These are phyloP conservation scores for Peromyscus polionotus DNA, from an alignment of 2,113 vertebrate genomes.

Conservation along the genomic window DNA sequence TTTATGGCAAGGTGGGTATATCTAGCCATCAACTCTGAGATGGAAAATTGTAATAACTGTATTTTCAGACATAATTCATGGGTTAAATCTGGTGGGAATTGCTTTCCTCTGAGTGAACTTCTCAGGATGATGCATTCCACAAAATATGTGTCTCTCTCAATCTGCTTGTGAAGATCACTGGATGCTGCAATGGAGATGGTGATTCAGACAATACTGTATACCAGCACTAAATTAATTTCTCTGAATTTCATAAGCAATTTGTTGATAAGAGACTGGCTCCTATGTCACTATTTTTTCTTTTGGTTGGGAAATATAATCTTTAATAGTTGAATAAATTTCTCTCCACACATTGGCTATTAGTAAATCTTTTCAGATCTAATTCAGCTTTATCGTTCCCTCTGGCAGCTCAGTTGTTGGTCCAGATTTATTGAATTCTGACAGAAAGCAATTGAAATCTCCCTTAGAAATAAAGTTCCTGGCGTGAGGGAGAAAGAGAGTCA, in stretches of 20 bases:
- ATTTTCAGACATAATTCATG: slow-evolving; percentile 68
- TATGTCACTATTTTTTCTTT: slow-evolving; percentile 41
- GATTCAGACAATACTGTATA: neutral
- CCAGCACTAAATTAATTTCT: slow-evolving; percentile 15
- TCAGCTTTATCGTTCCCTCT: slow-evolving; percentile 70
- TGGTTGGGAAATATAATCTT: slow-evolving; percentile 70
- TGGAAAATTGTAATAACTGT: slow-evolving; percentile 43
- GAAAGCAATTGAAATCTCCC: slow-evolving; percentile 73
- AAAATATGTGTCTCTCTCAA: slow-evolving; percentile 35
- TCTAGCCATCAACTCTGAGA: slow-evolving; percentile 57
- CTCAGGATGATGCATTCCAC: slow-evolving; percentile 44
- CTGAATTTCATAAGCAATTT: slow-evolving; percentile 50
- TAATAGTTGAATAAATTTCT: slow-evolving; percentile 75
- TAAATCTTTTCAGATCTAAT: slow-evolving; percentile 82
- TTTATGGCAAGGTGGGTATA: slow-evolving; percentile 54
- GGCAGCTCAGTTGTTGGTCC: slow-evolving; percentile 67
- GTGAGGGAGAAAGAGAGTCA: slow-evolving; percentile 48
- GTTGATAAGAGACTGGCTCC: slow-evolving; percentile 26
- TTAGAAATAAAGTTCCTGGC: slow-evolving; percentile 68
- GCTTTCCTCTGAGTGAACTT: slow-evolving; percentile 59
- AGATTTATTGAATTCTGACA: slow-evolving; percentile 71
- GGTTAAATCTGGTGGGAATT: slow-evolving; percentile 71
- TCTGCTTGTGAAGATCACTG: slow-evolving; percentile 3
- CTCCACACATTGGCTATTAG: slow-evolving; percentile 75
- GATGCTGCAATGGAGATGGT: neutral